Evolutionary conservation across 2,888 invertebrate species (phyloP), one percentile per base, ranked within the genome.

Genomic region (Chironomus riparius): DNA sequence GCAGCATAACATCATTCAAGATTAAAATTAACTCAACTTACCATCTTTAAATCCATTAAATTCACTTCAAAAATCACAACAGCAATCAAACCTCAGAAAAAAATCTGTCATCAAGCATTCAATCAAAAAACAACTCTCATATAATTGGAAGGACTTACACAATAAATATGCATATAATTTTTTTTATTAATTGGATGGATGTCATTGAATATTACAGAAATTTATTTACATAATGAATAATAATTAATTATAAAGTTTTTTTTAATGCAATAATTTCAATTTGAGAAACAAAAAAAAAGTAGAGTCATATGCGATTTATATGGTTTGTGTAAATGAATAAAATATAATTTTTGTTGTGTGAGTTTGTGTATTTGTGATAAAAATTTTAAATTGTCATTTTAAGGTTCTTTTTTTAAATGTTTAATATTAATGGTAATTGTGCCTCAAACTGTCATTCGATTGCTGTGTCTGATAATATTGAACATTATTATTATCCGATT

Each of bases 381-480:
- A 18, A 24, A 56, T 47, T 22, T 38, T 38, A 56, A 21, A 65
- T 24, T 62, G 62, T 65, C 21, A 65, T 38, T 38, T 38, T 38
- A 10, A 48, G 4, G 24, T 2, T 24, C 5, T 10, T 10, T 38
- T 38, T 28, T 50, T 7, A n/a, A n/a, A n/a, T 50, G 5, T 15
- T 6, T 15, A 13, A 56, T 15, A 70, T 72, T 61, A 72, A 47
- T 72, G 72, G n/a, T 72, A 72, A 28, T 72, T 72, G 21, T 72
- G 72, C 62, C 61, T 72, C 50, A 72, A 72, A 38, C 38, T 38
- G 38, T 38, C 38, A 38, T 38, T 72, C 72, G 38, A 7, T 24
- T 72, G 72, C 38, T 72, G 56, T 50, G 15, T 18, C n/a, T 18
- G 62, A 24, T 72, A 22, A 61, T 62, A 72, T 12, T 22, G 72